Evolutionary conservation across 2,888 invertebrate species (phyloP), one percentile per base, ranked within the genome.

Genomic region (Ectemnius cavifrons): DNA sequence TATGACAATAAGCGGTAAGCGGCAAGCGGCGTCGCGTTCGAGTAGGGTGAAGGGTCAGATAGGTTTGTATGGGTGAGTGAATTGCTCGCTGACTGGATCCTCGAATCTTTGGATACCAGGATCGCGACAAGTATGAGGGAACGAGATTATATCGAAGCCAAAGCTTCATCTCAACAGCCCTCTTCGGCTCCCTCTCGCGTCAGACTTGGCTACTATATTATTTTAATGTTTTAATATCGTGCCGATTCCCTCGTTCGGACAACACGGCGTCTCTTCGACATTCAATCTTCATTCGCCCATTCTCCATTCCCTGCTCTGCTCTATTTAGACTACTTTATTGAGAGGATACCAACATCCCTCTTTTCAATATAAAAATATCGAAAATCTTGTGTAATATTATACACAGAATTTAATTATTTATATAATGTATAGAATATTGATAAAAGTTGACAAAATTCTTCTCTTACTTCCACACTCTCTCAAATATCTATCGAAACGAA

Each of bases 151-250:
- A 80, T 75, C 75, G 81, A 37, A 37, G 37, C 68, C 78, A 82
- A 80, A 82, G 84, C 83, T 85, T 79, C 80, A 85, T 85, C 87
- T 88, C 87, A 87, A 88, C 75, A 79, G 73, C 71, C 78, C 73
- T 75, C 75, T 76, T 73, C 78, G 67, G 56, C 37, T 62, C 66
- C 65, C 57, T 58, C 47, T 68, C 59, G n/a, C 27, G 8, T 58
- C 49, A 70, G 63, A 83, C 84, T 84, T 85, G 82, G 86, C 85
- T 87, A 78, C 88, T 89, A 90, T 87, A 87, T 90, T 89, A 90
- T 89, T 89, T 90, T 89, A 89, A 90, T 90, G 89, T 90, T 90
- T 90, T 89, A 90, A 90, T 90, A 90, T 90, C 89, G 89, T 88
- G 89, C 89, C 89, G 85, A 79, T 79, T 82, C 79, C 88, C 89